A percentile compares a stretch with the other conserved stretches of the same genome.
These are phyloP conservation scores for Hirundichthys speculiger DNA, from an alignment of 2,113 vertebrate species.

Conservation along the genomic window DNA sequence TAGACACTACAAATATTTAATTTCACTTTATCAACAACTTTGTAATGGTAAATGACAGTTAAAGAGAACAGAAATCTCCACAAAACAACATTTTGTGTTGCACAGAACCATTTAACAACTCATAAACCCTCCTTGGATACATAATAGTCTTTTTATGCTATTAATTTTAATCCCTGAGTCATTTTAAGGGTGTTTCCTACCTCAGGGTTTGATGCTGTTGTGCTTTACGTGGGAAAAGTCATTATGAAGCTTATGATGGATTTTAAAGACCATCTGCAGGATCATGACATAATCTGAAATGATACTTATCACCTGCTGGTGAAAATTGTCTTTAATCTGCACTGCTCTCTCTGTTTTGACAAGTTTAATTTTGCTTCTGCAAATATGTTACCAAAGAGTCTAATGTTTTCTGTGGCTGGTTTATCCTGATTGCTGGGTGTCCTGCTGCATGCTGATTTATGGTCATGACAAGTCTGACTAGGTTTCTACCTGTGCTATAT, in stretches of 20 bases:
- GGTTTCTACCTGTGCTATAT: slow-evolving; percentile 52
- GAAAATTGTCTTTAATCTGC: neutral
- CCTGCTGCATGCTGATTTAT: slow-evolving; percentile 8
- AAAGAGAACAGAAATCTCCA: too few relatives aligned
- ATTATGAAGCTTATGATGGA: neutral
- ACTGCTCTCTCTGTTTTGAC: neutral
- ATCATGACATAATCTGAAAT: neutral
- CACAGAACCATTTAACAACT: too few relatives aligned
- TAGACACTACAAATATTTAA: too few relatives aligned
- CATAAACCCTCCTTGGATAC: too few relatives aligned
- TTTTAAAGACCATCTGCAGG: slow-evolving; percentile 1
- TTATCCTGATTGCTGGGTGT: neutral
- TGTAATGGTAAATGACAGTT: too few relatives aligned
- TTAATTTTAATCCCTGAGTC: neutral
- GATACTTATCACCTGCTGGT: neutral
- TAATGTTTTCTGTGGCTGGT: neutral
- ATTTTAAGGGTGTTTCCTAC: neutral
- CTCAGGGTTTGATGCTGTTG: neutral
- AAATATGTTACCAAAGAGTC: neutral
- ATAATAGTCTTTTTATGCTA: too few relatives aligned
- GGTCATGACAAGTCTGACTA: slow-evolving; percentile 17
- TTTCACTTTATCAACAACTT: too few relatives aligned
- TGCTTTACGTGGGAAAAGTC: neutral
- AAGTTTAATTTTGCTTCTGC: neutral
- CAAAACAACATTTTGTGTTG: too few relatives aligned